These are phyloP conservation scores for Phalloptychus januarius DNA, from an alignment of 2,797 vertebrate genomes.

Conservation along the genomic window DNA sequence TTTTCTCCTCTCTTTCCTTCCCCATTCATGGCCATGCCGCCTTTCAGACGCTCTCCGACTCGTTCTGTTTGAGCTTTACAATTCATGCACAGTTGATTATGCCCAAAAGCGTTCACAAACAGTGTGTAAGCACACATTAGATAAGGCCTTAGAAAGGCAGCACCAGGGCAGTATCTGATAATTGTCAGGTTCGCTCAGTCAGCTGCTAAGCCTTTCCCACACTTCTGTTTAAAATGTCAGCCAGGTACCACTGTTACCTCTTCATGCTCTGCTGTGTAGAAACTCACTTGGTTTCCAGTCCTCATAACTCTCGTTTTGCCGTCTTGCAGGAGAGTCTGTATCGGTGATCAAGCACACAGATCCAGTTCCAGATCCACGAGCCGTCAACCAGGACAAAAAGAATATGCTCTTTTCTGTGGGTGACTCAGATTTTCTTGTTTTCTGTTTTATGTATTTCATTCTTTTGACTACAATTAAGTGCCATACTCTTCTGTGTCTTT, in stretches of 20 bases:
- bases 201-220: slow-evolving; percentile 41
- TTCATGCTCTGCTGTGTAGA: slow-evolving; percentile 17
- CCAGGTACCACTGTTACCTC: slow-evolving; percentile 20
- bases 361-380: slow-evolving; percentile 96
- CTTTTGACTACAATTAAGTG: background rate
- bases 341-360: slow-evolving; percentile 99
- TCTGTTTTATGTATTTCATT: background rate
- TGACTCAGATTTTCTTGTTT: slow-evolving; percentile 39
- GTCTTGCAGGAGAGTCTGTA: slow-evolving; percentile 91
- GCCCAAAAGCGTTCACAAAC: slow-evolving; percentile 6
- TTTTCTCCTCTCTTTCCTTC: slow-evolving; percentile 53
- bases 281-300: slow-evolving; percentile 10
- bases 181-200: slow-evolving; percentile 50
- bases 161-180: slow-evolving; percentile 35
- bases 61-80: slow-evolving; percentile 40
- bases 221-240: slow-evolving; percentile 36
- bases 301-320: slow-evolving; percentile 14
- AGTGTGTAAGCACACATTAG: slow-evolving; percentile 22
- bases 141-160: slow-evolving; percentile 43
- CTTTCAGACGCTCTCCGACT: slow-evolving; percentile 46
- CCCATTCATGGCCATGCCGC: slow-evolving; percentile 72
- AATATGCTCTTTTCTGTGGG: slow-evolving; percentile 99
- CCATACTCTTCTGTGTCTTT: background rate
- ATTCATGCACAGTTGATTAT: slow-evolving; percentile 50
- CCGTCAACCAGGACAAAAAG: slow-evolving; percentile 99